Percentiles rank a stretch among this genome's conserved stretches.
Evolutionary conservation across 2,888 invertebrate species (phyloP).

Genomic region (Trachelus stipa): DNA sequence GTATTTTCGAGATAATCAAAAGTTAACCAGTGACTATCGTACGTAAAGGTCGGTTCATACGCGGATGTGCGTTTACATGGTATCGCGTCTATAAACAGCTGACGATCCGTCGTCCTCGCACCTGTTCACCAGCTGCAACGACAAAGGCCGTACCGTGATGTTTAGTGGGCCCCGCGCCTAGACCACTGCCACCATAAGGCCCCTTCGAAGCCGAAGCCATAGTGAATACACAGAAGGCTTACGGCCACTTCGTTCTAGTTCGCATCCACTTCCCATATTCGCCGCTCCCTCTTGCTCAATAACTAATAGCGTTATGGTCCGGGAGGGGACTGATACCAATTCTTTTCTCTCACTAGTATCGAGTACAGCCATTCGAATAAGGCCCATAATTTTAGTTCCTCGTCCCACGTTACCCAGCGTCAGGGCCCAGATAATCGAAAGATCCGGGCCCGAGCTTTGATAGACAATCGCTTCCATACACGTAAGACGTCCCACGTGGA

Average conservation of each 20-base stretch:
- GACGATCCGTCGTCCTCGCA: constrained; percentile 51
- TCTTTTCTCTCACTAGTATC: not conserved
- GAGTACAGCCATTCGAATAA: not conserved
- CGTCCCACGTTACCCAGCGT: not conserved
- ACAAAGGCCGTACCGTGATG: constrained; percentile 48
- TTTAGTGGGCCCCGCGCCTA: constrained; percentile 34
- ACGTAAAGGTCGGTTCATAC: not conserved
- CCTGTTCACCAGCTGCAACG: constrained; percentile 63
- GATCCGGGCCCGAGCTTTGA: not conserved
- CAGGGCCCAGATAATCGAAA: not conserved
- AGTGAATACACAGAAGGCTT: not conserved
- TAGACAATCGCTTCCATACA: not conserved
- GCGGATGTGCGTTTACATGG: not conserved
- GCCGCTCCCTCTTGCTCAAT: constrained; percentile 41
- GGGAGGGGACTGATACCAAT: not conserved
- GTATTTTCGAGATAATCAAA: not conserved
- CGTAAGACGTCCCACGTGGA: not conserved
- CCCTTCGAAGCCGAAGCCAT: not conserved
- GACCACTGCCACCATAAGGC: constrained; percentile 8
- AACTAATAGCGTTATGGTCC: not conserved
- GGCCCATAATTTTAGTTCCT: not conserved
- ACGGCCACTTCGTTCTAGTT: not conserved
- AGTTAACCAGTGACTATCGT: not conserved
- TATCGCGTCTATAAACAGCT: constrained; percentile 48
- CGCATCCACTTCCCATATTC: not conserved